Evolutionary conservation across 2,797 vertebrate species (phyloP).

Genomic region (Tokudaia tokunoshimensis): DNA sequence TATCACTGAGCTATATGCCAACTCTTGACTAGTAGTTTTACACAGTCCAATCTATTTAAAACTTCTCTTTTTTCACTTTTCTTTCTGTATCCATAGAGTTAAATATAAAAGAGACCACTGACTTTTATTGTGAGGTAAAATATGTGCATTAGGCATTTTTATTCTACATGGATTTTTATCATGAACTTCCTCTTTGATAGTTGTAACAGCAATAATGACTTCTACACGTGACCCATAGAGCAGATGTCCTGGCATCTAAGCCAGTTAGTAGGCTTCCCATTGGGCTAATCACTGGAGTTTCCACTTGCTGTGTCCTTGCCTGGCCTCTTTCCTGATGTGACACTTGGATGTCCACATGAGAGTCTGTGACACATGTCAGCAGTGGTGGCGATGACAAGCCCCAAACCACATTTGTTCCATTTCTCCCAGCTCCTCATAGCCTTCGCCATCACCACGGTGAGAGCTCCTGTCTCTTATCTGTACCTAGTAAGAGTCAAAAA

Average conservation of each 20-base stretch:
- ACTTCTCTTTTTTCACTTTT: not conserved
- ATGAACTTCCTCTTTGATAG: not conserved
- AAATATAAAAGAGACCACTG: not conserved
- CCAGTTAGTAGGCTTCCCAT: not conserved
- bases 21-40: not conserved
- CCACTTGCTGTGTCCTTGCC: conserved; percentile 73
- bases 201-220: not conserved
- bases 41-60: not conserved
- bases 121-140: not conserved
- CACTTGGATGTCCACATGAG: conserved; percentile 79
- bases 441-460: conserved; percentile 80
- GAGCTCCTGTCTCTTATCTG: conserved; percentile 87
- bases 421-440: conserved; percentile 81
- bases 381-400: conserved; percentile 88
- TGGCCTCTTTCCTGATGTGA: conserved; percentile 84
- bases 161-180: not conserved
- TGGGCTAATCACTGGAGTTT: not conserved
- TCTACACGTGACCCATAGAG: not conserved
- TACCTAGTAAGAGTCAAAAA: conserved; percentile 86
- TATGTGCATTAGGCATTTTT: not conserved
- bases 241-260: not conserved
- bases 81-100: not conserved
- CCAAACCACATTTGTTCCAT: conserved; percentile 86
- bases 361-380: conserved; percentile 93
- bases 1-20: not conserved